Percentiles rank a stretch among this genome's conserved stretches.
These are phyloP conservation scores for Dasypus novemcinctus DNA, from an alignment of 2,113 vertebrate species.

Conservation along the genomic window DNA sequence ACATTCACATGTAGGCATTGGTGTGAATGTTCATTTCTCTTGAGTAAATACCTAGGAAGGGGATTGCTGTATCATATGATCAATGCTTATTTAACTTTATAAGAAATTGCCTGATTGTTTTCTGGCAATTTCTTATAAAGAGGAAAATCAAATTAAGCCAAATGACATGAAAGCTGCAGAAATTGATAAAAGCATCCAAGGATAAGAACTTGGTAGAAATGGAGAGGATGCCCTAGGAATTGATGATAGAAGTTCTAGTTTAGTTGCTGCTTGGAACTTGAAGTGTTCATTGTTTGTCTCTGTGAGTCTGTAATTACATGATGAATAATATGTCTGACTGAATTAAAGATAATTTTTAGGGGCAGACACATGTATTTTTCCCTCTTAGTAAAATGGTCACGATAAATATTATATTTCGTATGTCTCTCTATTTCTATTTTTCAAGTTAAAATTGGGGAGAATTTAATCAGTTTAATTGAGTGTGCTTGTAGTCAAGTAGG, in stretches of 20 bases:
- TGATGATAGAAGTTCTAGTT: fast-evolving
- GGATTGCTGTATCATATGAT: background rate
- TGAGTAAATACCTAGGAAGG: background rate
- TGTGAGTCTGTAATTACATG: background rate
- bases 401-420: background rate
- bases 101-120: background rate
- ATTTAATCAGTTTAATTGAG: conserved; percentile 64
- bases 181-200: background rate
- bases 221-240: fast-evolving
- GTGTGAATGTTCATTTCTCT: background rate
- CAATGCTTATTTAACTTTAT: background rate
- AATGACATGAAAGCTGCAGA: background rate
- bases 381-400: background rate
- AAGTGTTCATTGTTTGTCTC: background rate
- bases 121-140: too few species aligned
- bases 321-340: too few species aligned
- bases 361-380: background rate
- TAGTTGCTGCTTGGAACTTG: background rate
- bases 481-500: conserved; percentile 62
- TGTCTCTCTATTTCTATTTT: background rate
- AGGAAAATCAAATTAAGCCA: background rate
- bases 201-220: background rate
- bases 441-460: background rate
- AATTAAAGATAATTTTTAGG: background rate
- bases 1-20: background rate